Base-by-base conservation (phyloP, 1,140 invertebrate species). In the Neodiprion virginianus region DNA sequence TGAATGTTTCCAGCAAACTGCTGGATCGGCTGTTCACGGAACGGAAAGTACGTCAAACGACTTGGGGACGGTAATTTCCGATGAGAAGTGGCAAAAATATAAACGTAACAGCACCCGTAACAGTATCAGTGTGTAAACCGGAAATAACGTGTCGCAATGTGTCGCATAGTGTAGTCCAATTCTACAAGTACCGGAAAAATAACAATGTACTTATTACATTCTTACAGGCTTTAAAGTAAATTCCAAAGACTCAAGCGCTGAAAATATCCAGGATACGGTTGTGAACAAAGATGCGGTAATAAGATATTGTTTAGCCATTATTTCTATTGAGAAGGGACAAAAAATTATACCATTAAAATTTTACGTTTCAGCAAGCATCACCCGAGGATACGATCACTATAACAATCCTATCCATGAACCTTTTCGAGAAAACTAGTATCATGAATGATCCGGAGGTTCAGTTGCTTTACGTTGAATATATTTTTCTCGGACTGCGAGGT, bases 401-500 rank as follows among this genome's bases (percentile, higher is more conserved):
- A 8, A 77, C 70, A 65, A 78, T 79, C 49, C 70, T 73, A 40
- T 53, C 67, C n/a, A 23, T 79, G 28, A 73, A 48, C 40, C 61
- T 79, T 17, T 69, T 70, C 14, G 47, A 74, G 47, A 71, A 47
- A 50, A 74, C 69, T 68, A 21, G 71, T 50, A 11, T 79, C 11
- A 23, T 78, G n/a, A 50, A 76, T 7, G 65, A 78, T 74, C 75
- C 76, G n/a, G 74, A 77, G 3, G 50, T 79, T 73, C 72, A 78
- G 71, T 74, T 72, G 50, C 67, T 79, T 12, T 79, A 78, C 75
- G 53, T 79, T 12, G 79, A 79, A 69, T 79, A 74, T 53, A 75
- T 72, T 23, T 79, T 79, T 74, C 61, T 79, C 50, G 79, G 79
- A 23, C 68, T 74, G 72, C 67, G 21, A 4, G 79, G 79, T 12